Percentiles rank a stretch among this genome's conserved stretches.
Evolutionary conservation across 1,140 invertebrate genomes (phyloP).

Genomic region (Zophobas atratus): DNA sequence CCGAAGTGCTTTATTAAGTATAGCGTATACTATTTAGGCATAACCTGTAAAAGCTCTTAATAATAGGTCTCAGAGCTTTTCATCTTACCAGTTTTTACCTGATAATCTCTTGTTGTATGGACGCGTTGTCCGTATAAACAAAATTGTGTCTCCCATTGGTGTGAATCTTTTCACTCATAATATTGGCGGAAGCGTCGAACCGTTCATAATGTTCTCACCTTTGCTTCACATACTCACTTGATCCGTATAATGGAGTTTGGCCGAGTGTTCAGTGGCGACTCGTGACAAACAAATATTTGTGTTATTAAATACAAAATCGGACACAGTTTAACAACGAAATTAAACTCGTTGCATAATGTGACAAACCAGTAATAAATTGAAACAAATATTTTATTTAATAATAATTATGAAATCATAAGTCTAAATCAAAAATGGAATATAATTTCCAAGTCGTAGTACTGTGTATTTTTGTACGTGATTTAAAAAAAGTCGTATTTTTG

Average conservation of each 20-base stretch:
- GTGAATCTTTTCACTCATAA: slow-evolving; percentile 43
- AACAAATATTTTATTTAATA: too few species aligned
- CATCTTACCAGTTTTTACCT: slow-evolving; percentile 50
- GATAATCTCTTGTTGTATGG: slow-evolving; percentile 47
- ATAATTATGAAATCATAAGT: too few species aligned
- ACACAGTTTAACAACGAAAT: too few species aligned
- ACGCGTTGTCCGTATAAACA: slow-evolving; percentile 52
- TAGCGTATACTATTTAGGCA: slow-evolving; percentile 34
- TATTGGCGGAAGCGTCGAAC: slow-evolving; percentile 51
- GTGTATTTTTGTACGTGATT: too few species aligned
- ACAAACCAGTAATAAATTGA: too few species aligned
- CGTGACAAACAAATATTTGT: slow-evolving; percentile 4
- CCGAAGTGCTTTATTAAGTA: slow-evolving; percentile 49
- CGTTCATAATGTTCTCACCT: slow-evolving; percentile 52
- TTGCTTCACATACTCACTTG: slow-evolving; percentile 44
- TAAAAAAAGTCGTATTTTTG: too few species aligned
- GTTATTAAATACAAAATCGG: too few species aligned
- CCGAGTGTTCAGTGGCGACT: slow-evolving; percentile 46
- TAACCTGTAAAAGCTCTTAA: slow-evolving; percentile 49
- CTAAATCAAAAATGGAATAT: too few species aligned
- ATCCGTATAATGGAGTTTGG: slow-evolving; percentile 45
- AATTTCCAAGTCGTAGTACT: too few species aligned
- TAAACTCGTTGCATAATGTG: too few species aligned
- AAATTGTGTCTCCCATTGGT: slow-evolving; percentile 50
- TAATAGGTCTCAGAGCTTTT: slow-evolving; percentile 47